Evolutionary conservation across 2,113 vertebrate species (phyloP).

Genomic region (Ondatra zibethicus): DNA sequence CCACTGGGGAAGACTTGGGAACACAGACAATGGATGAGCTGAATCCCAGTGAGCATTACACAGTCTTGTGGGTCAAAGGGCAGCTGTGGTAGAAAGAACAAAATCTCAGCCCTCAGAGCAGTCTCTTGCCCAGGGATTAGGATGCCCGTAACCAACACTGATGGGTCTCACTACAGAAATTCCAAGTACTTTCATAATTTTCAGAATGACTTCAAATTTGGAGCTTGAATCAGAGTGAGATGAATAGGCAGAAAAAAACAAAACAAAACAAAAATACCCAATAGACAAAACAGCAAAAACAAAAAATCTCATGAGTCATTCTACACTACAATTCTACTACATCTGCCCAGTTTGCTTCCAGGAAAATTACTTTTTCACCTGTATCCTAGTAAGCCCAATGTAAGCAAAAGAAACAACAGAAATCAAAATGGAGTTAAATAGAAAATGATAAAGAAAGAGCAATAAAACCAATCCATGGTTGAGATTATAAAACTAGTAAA

Average conservation of each 20-base stretch:
- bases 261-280: background rate
- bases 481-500: background rate
- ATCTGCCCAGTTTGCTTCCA: conserved; percentile 3
- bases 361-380: background rate
- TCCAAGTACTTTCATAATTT: conserved; percentile 36
- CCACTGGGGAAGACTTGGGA: background rate
- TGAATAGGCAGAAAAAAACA: background rate
- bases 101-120: conserved; percentile 14
- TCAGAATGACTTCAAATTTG: conserved; percentile 16
- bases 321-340: background rate
- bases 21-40: background rate
- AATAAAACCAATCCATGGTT: background rate
- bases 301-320: background rate
- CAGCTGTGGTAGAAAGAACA: conserved; percentile 28
- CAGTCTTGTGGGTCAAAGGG: background rate
- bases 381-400: background rate
- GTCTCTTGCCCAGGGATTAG: background rate
- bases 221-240: conserved; percentile 43
- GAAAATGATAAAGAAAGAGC: background rate
- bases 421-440: background rate
- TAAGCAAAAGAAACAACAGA: conserved; percentile 42
- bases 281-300: conserved; percentile 5
- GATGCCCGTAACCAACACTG: background rate
- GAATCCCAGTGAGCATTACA: background rate
- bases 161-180: background rate